Percentiles rank a stretch among this genome's conserved stretches.
Evolutionary conservation across 2,797 vertebrate species (phyloP).

Genomic region (Dendrocincla fuliginosa): DNA sequence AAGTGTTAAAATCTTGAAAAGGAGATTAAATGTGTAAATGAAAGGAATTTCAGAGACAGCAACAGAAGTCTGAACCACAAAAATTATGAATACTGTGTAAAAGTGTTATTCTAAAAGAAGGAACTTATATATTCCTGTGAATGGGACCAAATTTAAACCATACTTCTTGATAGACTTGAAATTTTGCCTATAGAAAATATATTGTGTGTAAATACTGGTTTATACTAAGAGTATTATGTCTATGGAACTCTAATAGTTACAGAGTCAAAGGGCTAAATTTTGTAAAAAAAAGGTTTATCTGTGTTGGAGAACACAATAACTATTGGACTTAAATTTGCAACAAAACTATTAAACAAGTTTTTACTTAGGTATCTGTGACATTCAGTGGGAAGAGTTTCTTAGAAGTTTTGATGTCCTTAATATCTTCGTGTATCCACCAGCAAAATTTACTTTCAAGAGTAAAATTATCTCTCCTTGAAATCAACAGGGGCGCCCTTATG

Average conservation of each 20-base stretch:
- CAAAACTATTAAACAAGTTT: neutral
- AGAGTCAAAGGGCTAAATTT: neutral
- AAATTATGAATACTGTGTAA: neutral
- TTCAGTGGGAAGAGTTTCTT: neutral
- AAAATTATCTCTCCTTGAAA: neutral
- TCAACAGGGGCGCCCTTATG: neutral
- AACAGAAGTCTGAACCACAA: neutral
- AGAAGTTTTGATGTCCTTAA: neutral
- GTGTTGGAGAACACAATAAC: neutral
- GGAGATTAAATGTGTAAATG: constrained; percentile 5
- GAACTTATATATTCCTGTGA: neutral
- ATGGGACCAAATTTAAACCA: neutral
- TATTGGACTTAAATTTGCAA: neutral
- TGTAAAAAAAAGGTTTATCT: neutral
- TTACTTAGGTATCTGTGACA: neutral
- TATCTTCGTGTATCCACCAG: neutral
- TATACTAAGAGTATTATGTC: neutral
- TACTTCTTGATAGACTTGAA: neutral
- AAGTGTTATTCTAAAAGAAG: neutral
- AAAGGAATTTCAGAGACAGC: neutral
- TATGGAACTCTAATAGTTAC: neutral
- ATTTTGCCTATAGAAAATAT: neutral
- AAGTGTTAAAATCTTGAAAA: constrained; percentile 13
- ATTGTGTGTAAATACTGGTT: neutral
- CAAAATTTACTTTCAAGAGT: neutral